Evolutionary conservation across 2,888 invertebrate genomes (phyloP), one percentile per base, ranked within the genome.

Genomic region (Drosophila kanekoi): DNA sequence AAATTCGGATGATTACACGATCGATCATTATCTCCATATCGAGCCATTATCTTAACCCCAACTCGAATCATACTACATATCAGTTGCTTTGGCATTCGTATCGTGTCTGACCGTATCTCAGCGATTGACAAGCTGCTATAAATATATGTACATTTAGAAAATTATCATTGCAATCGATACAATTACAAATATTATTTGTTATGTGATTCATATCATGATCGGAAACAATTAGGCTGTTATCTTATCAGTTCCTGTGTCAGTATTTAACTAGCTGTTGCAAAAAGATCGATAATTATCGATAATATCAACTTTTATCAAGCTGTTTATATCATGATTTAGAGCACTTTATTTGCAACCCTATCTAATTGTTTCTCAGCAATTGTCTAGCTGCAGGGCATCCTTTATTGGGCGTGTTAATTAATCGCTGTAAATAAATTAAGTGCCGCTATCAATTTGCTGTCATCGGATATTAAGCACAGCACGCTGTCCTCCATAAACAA

Each of bases 361-460:
- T 38, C 52, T 14, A 33, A 48, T 8, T 5, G 47, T 67, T 59
- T 62, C 78, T 48, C 43, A 47, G 47, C 37, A 61, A 62, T 72
- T 72, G 66, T 52, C 45, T 57, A 52, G 66, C 77, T 33, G 38
- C 45, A 57, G 54, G 62, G 58, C 40, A 47, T 23, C 48, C 14
- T 23, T 48, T 47, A 32, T 43, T 59, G 49, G 49, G 23, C 51
- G 45, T 59, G 45, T 60, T 62, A 33, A 59, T 75, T 62, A 59
- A 59, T 49, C 38, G 62, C 40, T 52, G 63, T 64, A 68, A 68
- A 64, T 81, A 75, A 84, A 82, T 81, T 82, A 82, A 81, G 85
- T 61, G 52, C 47, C 48, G 62, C 67, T 71, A 81, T 81, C 87
- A 81, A 87, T 75, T 87, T 69, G 70, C 66, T 53, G 49, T 35